Evolutionary conservation across 2,113 vertebrate genomes (phyloP).

Genomic region (Rallus limicola): DNA sequence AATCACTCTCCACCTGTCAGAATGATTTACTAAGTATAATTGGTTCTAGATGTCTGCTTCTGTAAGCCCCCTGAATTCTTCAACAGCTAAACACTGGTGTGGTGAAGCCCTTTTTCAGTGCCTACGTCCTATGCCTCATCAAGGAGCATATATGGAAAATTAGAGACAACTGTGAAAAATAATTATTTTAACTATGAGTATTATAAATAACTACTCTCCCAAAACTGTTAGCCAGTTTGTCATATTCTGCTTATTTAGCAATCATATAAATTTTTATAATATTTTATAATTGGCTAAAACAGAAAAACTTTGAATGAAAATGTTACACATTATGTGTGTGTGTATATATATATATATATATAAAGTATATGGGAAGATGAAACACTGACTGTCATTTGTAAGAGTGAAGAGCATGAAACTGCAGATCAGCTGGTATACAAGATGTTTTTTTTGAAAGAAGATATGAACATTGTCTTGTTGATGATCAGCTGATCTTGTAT

Average conservation of each 20-base stretch:
- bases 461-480: neutral
- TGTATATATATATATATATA: neutral
- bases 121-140: neutral
- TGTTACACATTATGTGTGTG: neutral
- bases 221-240: neutral
- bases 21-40: neutral
- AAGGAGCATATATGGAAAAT: neutral
- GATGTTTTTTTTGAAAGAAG: neutral
- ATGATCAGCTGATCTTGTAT: neutral
- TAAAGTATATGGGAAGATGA: neutral
- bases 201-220: neutral
- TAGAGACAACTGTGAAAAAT: neutral
- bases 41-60: neutral
- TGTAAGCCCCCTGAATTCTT: neutral
- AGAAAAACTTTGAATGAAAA: neutral
- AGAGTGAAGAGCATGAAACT: neutral
- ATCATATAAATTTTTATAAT: neutral
- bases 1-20: neutral
- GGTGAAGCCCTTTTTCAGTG: neutral
- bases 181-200: neutral
- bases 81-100: neutral
- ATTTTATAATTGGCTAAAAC: neutral
- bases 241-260: neutral
- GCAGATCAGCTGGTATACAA: neutral
- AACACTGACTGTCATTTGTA: neutral